phyloP scores from a whole-genome alignment of 2,888 invertebrate species.

The Tuta absoluta region DNA sequence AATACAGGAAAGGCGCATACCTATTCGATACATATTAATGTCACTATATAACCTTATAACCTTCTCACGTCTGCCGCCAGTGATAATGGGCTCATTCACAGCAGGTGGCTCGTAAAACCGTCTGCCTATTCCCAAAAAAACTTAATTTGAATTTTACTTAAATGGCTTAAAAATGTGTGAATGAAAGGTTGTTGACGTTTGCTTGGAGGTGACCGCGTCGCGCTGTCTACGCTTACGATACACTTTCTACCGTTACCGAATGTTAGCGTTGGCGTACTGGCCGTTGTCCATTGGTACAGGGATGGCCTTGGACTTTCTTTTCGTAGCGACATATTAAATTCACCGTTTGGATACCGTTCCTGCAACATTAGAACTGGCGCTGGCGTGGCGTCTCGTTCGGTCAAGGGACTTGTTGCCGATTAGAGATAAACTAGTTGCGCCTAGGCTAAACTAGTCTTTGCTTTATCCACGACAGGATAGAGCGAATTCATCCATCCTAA shows the following conservation, averaged over 20 bases:
- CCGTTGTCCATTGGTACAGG: not conserved
- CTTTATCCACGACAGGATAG: too few species aligned
- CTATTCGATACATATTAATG: not conserved
- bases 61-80: conserved; percentile 17
- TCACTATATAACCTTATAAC: not conserved
- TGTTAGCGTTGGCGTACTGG: not conserved
- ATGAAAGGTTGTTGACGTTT: conserved; percentile 13
- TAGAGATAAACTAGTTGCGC: too few species aligned
- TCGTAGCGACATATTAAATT: not conserved
- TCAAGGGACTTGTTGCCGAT: too few species aligned
- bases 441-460: too few species aligned
- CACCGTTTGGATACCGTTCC: too few species aligned
- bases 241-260: conserved; percentile 22
- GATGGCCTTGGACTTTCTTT: not conserved
- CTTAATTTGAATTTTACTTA: conserved; percentile 18
- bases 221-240: conserved; percentile 16
- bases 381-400: too few species aligned
- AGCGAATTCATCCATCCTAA: too few species aligned
- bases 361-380: too few species aligned
- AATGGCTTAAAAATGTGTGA: conserved; percentile 9
- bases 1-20: not conserved
- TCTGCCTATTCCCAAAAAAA: conserved; percentile 16
- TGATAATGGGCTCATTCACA: conserved; percentile 9
- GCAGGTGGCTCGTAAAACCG: conserved; percentile 18
- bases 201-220: conserved; percentile 12